Conservation (phyloP, 1,140 invertebrate species). For the Drosophila busckii region DNA sequence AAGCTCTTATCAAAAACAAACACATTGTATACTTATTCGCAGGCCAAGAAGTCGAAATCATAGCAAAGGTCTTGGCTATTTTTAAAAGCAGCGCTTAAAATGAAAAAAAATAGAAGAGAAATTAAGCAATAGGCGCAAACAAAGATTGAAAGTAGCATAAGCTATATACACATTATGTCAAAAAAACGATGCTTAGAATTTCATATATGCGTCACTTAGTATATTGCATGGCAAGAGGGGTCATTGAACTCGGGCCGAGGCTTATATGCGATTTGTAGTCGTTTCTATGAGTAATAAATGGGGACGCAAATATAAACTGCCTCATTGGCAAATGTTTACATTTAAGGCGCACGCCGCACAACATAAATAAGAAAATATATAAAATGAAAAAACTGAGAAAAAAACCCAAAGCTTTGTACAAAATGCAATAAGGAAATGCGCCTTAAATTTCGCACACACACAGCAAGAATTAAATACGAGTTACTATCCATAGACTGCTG, state of each 20-base stretch:
- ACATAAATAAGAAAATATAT: conserved; percentile 11
- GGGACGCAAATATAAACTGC: conserved; percentile 32
- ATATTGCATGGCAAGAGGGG: background rate
- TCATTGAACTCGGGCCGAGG: conserved; percentile 30
- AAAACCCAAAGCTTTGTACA: conserved; percentile 12
- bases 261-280: conserved; percentile 13
- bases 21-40: too few species aligned
- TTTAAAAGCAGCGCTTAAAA: conserved; percentile 35
- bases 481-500: too few species aligned
- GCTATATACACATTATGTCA: conserved; percentile 35
- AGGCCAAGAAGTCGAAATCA: conserved; percentile 46
- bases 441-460: conserved; percentile 1
- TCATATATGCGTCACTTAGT: conserved; percentile 25
- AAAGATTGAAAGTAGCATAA: conserved; percentile 39
- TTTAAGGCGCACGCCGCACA: conserved; percentile 38
- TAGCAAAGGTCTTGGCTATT: conserved; percentile 57
- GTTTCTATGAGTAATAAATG: conserved; percentile 55
- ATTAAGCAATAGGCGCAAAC: conserved; percentile 31
- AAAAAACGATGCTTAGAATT: conserved; percentile 9
- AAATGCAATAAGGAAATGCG: conserved; percentile 61
- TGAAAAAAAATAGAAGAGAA: conserved; percentile 7
- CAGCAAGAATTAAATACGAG: conserved; percentile 24
- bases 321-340: conserved; percentile 64
- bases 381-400: conserved; percentile 11
- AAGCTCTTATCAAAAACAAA: conserved; percentile 37